Conservation (phyloP, 2,797 vertebrate genomes). For the Spheniscus humboldti region DNA sequence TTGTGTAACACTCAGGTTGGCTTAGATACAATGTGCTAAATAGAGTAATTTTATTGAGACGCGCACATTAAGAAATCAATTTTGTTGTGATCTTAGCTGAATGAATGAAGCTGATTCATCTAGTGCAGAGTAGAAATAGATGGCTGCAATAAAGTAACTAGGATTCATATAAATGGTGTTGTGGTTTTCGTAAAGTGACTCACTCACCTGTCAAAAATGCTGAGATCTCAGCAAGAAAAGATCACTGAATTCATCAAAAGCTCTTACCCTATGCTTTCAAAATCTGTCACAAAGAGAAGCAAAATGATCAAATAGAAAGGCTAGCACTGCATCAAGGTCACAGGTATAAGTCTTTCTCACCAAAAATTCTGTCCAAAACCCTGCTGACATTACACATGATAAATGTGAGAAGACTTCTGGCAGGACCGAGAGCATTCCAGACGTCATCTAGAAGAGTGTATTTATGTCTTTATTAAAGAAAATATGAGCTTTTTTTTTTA, state of each 20-base stretch:
- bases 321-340: background rate
- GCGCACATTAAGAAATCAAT: background rate
- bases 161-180: background rate
- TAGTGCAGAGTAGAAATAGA: background rate
- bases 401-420: background rate
- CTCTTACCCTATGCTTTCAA: background rate
- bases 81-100: background rate
- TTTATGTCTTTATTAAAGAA: background rate
- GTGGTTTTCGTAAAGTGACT: background rate
- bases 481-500: background rate
- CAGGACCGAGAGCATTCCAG: background rate
- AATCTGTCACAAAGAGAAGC: background rate
- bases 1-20: background rate
- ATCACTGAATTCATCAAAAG: background rate
- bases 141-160: background rate
- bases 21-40: background rate
- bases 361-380: background rate
- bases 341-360: background rate
- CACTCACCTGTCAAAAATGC: background rate
- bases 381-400: background rate
- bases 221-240: background rate
- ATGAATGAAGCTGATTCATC: background rate
- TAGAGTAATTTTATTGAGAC: background rate
- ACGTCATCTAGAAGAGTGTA: background rate
- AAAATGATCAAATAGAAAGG: background rate